Conservation (phyloP, 1,140 invertebrate genomes). For the Hycleus cichorii region DNA sequence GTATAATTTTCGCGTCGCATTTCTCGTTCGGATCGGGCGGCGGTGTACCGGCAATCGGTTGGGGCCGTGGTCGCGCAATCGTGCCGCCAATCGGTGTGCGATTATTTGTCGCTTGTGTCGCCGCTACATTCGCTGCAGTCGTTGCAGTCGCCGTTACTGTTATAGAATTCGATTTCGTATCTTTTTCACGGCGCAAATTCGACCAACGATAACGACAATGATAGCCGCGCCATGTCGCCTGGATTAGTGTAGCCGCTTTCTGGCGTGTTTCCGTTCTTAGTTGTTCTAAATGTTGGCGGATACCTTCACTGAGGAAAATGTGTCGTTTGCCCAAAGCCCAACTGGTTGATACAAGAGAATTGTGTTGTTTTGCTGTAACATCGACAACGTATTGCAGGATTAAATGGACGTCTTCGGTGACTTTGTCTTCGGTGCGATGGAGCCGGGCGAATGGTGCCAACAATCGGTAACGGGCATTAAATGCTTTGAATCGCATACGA, state of each 20-base stretch:
- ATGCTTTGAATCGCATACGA: constrained; percentile 91
- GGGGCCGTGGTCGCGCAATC: constrained; percentile 60
- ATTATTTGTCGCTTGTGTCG: constrained; percentile 27
- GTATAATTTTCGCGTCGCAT: constrained; percentile 78
- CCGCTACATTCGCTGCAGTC: constrained; percentile 36
- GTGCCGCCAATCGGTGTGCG: constrained; percentile 2
- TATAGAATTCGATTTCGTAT: constrained; percentile 36
- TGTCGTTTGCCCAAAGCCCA: constrained; percentile 91
- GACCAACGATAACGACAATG: constrained; percentile 63
- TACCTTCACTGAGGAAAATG: constrained; percentile 89
- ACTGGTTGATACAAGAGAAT: constrained; percentile 57
- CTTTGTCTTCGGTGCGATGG: constrained; percentile 69
- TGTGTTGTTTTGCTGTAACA: constrained; percentile 43
- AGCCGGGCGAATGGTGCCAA: constrained; percentile 70
- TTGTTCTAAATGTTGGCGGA: constrained; percentile 80
- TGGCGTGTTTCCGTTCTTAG: constrained; percentile 67
- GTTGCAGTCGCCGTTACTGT: constrained; percentile 27
- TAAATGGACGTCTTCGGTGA: constrained; percentile 69
- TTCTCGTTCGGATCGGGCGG: constrained; percentile 67
- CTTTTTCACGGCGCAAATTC: constrained; percentile 46
- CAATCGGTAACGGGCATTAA: constrained; percentile 76
- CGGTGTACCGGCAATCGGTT: constrained; percentile 81
- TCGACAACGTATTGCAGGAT: constrained; percentile 60
- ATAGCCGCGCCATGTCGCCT: constrained; percentile 78
- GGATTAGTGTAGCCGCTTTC: constrained; percentile 67